A percentile compares a stretch with the other conserved stretches of the same genome.
Evolutionary conservation across 2,888 invertebrate species (phyloP).

Genomic region (Cylindroiulus punctatus): DNA sequence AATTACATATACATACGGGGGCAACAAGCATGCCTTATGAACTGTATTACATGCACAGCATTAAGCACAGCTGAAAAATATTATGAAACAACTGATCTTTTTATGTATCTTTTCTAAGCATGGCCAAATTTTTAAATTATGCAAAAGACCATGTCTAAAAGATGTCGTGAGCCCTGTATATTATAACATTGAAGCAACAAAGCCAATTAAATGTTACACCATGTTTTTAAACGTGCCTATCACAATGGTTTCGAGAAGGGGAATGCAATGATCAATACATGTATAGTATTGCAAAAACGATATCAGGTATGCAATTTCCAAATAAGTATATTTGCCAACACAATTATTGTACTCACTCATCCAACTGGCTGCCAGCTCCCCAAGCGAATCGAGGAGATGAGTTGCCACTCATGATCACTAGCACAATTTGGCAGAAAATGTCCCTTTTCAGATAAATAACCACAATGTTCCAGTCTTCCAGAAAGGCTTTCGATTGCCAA

Average conservation of each 20-base stretch:
- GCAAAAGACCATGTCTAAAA: too few species aligned
- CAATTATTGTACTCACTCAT: neutral
- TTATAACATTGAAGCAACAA: too few species aligned
- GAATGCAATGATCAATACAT: neutral
- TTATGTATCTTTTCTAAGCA: too few species aligned
- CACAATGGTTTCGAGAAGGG: neutral
- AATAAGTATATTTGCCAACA: neutral
- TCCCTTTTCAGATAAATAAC: neutral
- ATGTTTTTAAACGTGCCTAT: neutral
- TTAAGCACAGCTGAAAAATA: neutral
- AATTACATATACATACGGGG: neutral
- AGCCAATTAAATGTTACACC: neutral
- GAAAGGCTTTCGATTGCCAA: neutral
- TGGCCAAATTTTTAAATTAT: too few species aligned
- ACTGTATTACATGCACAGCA: neutral
- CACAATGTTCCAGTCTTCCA: neutral
- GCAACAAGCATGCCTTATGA: neutral
- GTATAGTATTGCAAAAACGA: neutral
- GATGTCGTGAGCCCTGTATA: too few species aligned
- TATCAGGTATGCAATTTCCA: neutral
- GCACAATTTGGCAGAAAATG: neutral
- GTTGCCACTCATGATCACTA: neutral
- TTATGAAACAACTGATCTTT: too few species aligned
- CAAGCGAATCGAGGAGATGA: conserved; percentile 12
- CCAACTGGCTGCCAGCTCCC: neutral